These are phyloP conservation scores for Boloria euphrosyne DNA, from an alignment of 2,888 invertebrate genomes.

Conservation along the genomic window DNA sequence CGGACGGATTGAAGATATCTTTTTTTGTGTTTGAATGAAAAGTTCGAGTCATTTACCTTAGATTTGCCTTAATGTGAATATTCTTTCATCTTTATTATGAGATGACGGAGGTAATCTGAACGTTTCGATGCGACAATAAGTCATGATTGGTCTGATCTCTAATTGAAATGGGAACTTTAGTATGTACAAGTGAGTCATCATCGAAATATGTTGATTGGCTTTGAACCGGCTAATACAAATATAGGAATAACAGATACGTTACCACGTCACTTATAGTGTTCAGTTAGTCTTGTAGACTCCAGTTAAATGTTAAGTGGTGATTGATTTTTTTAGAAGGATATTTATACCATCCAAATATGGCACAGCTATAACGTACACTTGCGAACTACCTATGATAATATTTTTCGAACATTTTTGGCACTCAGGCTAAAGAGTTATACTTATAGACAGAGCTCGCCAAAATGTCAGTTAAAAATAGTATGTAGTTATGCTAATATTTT, in stretches of 20 bases:
- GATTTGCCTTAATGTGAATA: slow-evolving; percentile 69
- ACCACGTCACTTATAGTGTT: slow-evolving; percentile 18
- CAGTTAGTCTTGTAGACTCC: neutral
- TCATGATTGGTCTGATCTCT: slow-evolving; percentile 75
- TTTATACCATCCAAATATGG: no score
- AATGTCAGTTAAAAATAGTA: no score
- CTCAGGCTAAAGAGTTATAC: no score
- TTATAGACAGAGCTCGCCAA: no score
- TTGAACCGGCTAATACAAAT: slow-evolving; percentile 43
- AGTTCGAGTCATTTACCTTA: slow-evolving; percentile 76
- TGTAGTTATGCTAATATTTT: no score
- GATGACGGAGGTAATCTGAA: slow-evolving; percentile 68
- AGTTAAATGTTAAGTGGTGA: neutral
- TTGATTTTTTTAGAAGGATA: no score
- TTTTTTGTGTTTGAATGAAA: slow-evolving; percentile 75
- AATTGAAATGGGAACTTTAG: slow-evolving; percentile 70
- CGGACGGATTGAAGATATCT: slow-evolving; percentile 8
- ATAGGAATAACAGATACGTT: slow-evolving; percentile 12
- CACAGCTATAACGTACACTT: no score
- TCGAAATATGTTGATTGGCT: slow-evolving; percentile 67
- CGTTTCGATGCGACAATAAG: slow-evolving; percentile 74
- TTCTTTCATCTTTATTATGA: slow-evolving; percentile 74
- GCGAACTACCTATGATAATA: no score
- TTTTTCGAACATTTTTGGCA: no score
- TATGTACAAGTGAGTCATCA: slow-evolving; percentile 66